These are phyloP conservation scores for Discoglossus pictus DNA, from an alignment of 2,797 vertebrate species.

Conservation along the genomic window DNA sequence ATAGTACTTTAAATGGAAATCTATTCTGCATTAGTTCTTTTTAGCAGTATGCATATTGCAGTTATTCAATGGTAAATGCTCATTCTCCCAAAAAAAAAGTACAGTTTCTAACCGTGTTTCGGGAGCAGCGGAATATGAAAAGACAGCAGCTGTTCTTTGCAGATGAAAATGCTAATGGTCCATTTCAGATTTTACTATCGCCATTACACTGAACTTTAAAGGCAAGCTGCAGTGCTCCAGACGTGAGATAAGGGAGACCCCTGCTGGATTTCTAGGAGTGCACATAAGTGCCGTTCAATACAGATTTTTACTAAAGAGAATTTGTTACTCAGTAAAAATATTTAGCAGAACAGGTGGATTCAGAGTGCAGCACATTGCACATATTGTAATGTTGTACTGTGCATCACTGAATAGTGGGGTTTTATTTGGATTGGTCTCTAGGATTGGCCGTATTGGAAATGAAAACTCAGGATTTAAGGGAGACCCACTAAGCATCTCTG, in stretches of 20 bases:
- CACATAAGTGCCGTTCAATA: background rate
- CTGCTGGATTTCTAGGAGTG: conserved; percentile 36
- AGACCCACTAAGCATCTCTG: too few species aligned
- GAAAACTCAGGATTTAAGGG: too few species aligned
- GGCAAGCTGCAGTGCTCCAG: background rate
- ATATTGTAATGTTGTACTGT: too few species aligned
- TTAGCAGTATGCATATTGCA: background rate
- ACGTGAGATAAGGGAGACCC: conserved; percentile 41
- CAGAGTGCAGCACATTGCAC: too few species aligned
- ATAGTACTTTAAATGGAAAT: background rate
- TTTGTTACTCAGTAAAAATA: too few species aligned
- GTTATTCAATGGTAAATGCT: background rate
- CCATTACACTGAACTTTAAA: conserved; percentile 40
- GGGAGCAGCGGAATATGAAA: conserved; percentile 28
- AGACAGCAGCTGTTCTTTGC: conserved; percentile 45
- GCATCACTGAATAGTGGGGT: too few species aligned
- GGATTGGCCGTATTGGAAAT: too few species aligned
- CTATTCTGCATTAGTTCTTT: background rate
- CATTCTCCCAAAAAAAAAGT: background rate
- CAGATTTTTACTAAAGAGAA: too few species aligned
- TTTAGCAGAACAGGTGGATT: too few species aligned
- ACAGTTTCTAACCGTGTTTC: conserved; percentile 9
- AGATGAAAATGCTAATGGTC: conserved; percentile 49
- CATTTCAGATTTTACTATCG: conserved; percentile 46
- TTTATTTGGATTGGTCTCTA: too few species aligned